Evolutionary conservation across 2,888 invertebrate species (phyloP).

Genomic region (Drosophila lutescens): DNA sequence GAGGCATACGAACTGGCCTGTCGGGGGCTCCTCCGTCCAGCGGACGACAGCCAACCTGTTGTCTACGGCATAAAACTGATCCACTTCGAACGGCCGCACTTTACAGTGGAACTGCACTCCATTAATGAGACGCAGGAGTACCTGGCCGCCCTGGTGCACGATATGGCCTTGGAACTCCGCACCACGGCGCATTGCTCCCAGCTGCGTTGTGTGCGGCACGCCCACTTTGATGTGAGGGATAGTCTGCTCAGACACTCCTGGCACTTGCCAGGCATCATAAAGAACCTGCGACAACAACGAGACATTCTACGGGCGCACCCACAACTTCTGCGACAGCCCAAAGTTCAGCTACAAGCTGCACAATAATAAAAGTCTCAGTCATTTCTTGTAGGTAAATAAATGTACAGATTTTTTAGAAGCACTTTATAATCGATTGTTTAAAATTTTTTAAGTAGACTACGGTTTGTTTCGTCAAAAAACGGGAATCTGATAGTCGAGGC

Average conservation of each 20-base stretch:
- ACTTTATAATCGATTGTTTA: too few relatives aligned
- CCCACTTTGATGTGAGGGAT: constrained; percentile 90
- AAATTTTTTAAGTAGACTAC: too few relatives aligned
- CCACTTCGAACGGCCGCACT: constrained; percentile 92
- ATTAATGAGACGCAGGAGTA: constrained; percentile 93
- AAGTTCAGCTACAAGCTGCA: constrained; percentile 64
- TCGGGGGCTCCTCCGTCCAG: constrained; percentile 92
- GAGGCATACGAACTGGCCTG: constrained; percentile 95
- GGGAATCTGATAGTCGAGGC: too few relatives aligned
- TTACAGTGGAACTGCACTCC: constrained; percentile 94
- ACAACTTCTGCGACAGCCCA: constrained; percentile 72
- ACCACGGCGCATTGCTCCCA: constrained; percentile 92
- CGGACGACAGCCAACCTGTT: constrained; percentile 88
- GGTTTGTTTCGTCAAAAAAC: too few relatives aligned
- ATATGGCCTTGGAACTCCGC: constrained; percentile 91
- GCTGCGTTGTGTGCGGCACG: constrained; percentile 92
- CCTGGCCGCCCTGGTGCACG: constrained; percentile 91
- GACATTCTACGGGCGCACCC: constrained; percentile 84
- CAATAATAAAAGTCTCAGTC: background rate
- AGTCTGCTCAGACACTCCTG: constrained; percentile 94
- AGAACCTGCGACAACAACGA: constrained; percentile 87
- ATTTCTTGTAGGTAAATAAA: constrained; percentile 10
- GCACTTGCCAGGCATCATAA: constrained; percentile 88
- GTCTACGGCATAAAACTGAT: constrained; percentile 94
- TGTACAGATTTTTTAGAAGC: background rate